Evolutionary conservation across 2,888 invertebrate genomes (phyloP).

Genomic region (Pediacus dermestoides): DNA sequence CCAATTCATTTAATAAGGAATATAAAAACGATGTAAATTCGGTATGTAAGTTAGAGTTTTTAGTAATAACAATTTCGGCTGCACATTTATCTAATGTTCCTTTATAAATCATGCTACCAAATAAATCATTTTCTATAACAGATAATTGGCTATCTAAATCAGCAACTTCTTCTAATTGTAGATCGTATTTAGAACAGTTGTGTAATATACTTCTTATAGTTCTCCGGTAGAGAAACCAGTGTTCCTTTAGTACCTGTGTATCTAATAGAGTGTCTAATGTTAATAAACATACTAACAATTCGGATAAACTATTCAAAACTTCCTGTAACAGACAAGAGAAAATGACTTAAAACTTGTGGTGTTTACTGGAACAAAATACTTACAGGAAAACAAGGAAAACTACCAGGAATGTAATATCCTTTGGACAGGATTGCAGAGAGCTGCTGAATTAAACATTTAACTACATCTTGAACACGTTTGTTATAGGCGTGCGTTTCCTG

Average conservation of each 20-base stretch:
- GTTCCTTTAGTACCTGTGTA: conserved; percentile 56
- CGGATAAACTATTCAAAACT: conserved; percentile 58
- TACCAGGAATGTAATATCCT: conserved; percentile 42
- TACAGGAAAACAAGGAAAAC: conserved; percentile 44
- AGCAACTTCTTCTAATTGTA: conserved; percentile 60
- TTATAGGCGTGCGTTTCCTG: conserved; percentile 66
- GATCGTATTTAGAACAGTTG: conserved; percentile 59
- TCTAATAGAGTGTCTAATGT: conserved; percentile 66
- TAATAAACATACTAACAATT: conserved; percentile 62
- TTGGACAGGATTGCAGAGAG: conserved; percentile 65
- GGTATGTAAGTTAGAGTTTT: conserved; percentile 46
- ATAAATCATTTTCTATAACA: conserved; percentile 63
- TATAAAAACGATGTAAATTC: conserved; percentile 68
- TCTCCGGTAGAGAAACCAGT: conserved; percentile 77
- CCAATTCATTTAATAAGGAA: conserved; percentile 60
- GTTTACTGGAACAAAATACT: conserved; percentile 18
- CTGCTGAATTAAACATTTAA: conserved; percentile 70
- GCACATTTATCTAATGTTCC: no score
- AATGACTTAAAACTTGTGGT: conserved; percentile 3
- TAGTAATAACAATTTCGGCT: no score
- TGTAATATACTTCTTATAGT: conserved; percentile 66
- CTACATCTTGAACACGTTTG: conserved; percentile 66
- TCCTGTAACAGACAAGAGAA: conserved; percentile 44
- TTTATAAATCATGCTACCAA: conserved; percentile 70
- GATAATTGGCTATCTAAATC: conserved; percentile 69